phyloP scores from a whole-genome alignment of 2,888 invertebrate species.

The Drosophila greeni region DNA sequence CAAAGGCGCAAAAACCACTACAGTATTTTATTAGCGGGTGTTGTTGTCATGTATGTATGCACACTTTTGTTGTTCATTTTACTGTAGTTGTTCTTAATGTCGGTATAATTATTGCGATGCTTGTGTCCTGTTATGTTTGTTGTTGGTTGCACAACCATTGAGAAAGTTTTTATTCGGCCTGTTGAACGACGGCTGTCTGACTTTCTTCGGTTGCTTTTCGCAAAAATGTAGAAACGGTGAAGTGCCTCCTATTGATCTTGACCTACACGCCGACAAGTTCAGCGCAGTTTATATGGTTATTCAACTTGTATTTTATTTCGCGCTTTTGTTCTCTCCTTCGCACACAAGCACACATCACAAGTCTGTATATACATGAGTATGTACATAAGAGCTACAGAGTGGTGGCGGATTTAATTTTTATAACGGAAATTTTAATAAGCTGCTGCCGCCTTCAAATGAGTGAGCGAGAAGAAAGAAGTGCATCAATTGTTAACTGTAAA shows the following conservation, averaged over 20 bases:
- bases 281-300: constrained; percentile 67
- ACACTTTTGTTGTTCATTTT: constrained; percentile 41
- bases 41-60: constrained; percentile 66
- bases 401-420: constrained; percentile 44
- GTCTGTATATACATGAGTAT: background rate
- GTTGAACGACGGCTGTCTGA: constrained; percentile 38
- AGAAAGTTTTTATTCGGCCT: constrained; percentile 3
- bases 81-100: constrained; percentile 35
- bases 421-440: constrained; percentile 64
- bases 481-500: constrained; percentile 43
- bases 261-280: constrained; percentile 66
- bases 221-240: constrained; percentile 9
- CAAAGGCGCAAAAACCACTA: constrained; percentile 34
- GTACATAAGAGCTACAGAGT: constrained; percentile 21
- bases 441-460: constrained; percentile 8
- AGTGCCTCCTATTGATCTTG: constrained; percentile 62
- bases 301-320: constrained; percentile 61
- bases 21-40: constrained; percentile 61
- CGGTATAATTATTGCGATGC: constrained; percentile 30
- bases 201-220: constrained; percentile 36
- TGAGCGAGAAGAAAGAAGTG: constrained; percentile 16
- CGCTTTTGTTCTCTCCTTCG: constrained; percentile 42
- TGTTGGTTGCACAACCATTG: constrained; percentile 13
- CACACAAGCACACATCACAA: constrained; percentile 2
- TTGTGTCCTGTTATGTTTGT: constrained; percentile 22